Evolutionary conservation across 2,888 invertebrate genomes (phyloP).

Genomic region (Caenorhabditis panamensis): DNA sequence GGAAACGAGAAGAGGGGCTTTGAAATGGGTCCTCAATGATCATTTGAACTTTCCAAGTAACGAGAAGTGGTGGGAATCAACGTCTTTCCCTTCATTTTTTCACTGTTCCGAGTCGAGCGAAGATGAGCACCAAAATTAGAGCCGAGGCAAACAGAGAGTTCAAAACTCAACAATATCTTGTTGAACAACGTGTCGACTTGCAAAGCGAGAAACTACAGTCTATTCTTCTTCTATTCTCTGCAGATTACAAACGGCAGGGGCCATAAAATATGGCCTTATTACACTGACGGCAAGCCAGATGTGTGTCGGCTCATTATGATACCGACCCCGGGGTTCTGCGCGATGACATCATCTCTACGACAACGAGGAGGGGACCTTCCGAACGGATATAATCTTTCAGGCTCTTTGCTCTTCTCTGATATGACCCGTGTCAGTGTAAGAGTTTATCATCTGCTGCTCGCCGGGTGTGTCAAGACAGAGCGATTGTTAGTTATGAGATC

Average conservation of each 20-base stretch:
- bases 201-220: constrained; percentile 15
- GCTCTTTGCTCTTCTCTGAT: not conserved
- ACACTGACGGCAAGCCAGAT: constrained; percentile 20
- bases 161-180: constrained; percentile 1
- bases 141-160: not conserved
- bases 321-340: not conserved
- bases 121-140: not conserved
- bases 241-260: not conserved
- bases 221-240: not conserved
- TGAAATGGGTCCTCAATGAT: too few relatives aligned
- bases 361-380: not conserved
- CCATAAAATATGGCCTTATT: constrained; percentile 18
- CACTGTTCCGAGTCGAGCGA: too few relatives aligned
- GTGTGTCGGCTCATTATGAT: constrained; percentile 34
- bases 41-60: too few relatives aligned
- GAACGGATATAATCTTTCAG: not conserved
- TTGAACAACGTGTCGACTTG: not conserved
- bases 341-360: constrained; percentile 26
- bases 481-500: not conserved
- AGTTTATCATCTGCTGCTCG: constrained; percentile 37
- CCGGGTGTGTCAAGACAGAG: too few relatives aligned
- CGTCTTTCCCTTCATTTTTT: too few relatives aligned
- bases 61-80: too few relatives aligned
- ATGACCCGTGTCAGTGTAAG: constrained; percentile 18
- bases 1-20: not conserved